Evolutionary conservation across 2,888 invertebrate genomes (phyloP).

Genomic region (Athalia cordata): DNA sequence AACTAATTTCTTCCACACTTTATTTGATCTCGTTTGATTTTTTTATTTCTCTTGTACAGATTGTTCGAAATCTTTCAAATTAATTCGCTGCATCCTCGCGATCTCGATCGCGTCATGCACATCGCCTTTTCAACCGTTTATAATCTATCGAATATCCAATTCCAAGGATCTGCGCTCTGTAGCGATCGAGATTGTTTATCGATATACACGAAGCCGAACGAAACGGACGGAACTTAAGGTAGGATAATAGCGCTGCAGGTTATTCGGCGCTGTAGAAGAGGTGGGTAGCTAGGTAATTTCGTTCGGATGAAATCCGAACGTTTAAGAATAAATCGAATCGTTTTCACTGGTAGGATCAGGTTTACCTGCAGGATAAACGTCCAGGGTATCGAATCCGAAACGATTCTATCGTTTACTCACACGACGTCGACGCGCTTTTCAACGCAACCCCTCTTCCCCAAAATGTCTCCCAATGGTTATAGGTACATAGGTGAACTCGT

Average conservation of each 20-base stretch:
- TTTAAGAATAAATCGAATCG: constrained; percentile 3
- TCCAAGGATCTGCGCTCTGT: neutral
- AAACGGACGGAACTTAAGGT: too few relatives aligned
- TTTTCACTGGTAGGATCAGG: neutral
- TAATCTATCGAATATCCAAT: neutral
- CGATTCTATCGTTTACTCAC: neutral
- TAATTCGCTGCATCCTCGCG: too few relatives aligned
- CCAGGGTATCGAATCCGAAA: neutral
- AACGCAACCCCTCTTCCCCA: too few relatives aligned
- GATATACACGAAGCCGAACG: neutral
- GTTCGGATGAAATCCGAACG: neutral
- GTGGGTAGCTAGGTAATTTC: neutral
- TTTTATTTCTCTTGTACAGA: too few relatives aligned
- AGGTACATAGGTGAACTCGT: too few relatives aligned
- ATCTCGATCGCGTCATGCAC: too few relatives aligned
- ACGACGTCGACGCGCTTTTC: too few relatives aligned
- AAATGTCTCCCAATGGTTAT: too few relatives aligned
- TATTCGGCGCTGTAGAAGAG: neutral
- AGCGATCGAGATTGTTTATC: constrained; percentile 4
- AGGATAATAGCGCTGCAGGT: constrained; percentile 2
- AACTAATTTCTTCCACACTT: too few relatives aligned
- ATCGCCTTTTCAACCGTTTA: too few relatives aligned
- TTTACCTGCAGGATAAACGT: neutral
- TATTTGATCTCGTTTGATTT: too few relatives aligned
- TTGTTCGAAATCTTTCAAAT: too few relatives aligned